Conservation (phyloP, 2,888 invertebrate genomes). For the Microctonus hyperodae region DNA sequence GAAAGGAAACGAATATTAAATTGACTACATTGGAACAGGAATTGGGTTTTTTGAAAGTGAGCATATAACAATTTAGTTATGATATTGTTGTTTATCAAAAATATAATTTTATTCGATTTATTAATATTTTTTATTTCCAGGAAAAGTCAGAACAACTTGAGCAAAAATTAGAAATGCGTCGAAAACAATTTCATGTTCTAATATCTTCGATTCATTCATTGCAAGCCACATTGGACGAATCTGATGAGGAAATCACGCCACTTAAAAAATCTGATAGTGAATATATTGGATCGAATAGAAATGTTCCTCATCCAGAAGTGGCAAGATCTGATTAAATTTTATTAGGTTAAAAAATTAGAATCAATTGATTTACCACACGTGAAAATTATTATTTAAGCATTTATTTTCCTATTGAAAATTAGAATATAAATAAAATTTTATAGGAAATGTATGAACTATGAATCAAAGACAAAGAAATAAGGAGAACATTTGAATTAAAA, state of each 20-base stretch:
- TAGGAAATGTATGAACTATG: too few species aligned
- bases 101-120: too few species aligned
- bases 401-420: too few species aligned
- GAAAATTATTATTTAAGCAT: too few species aligned
- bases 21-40: constrained; percentile 77
- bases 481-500: too few species aligned
- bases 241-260: constrained; percentile 68
- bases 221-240: constrained; percentile 80
- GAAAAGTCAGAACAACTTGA: constrained; percentile 77
- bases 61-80: not conserved
- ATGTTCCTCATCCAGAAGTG: too few species aligned
- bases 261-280: constrained; percentile 64
- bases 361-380: too few species aligned
- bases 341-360: too few species aligned
- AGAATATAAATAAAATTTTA: too few species aligned
- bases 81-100: not conserved
- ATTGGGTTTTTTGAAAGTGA: constrained; percentile 69
- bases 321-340: too few species aligned
- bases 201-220: constrained; percentile 87
- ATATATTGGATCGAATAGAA: too few species aligned
- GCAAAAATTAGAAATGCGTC: constrained; percentile 79
- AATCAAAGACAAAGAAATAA: too few species aligned
- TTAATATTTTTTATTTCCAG: constrained; percentile 64
- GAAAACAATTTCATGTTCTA: constrained; percentile 89
- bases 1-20: constrained; percentile 78